phyloP scores from a whole-genome alignment of 2,888 invertebrate species.

The Plemyria rubiginata region DNA sequence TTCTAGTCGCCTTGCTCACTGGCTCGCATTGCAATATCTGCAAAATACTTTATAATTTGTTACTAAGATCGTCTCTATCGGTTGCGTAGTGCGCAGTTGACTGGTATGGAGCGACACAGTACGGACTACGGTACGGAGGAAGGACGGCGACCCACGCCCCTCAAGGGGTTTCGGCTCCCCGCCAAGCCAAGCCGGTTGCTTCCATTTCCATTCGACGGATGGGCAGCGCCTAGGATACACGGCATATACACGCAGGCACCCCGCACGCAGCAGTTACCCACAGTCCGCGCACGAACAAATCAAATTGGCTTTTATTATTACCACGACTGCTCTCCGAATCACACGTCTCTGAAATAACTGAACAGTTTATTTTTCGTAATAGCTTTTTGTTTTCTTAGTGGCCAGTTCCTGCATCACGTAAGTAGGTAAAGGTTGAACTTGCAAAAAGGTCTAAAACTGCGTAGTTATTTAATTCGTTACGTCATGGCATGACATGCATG shows the following conservation, averaged over 20 bases:
- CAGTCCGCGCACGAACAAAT: slow-evolving; percentile 20
- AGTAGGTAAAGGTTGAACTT: slow-evolving; percentile 20
- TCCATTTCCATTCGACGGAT: slow-evolving; percentile 51
- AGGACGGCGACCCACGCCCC: slow-evolving; percentile 62
- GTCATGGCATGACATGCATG: no score
- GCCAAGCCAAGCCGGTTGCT: slow-evolving; percentile 32
- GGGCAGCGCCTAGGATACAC: slow-evolving; percentile 41
- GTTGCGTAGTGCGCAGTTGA: slow-evolving; percentile 54
- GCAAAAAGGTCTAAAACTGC: slow-evolving; percentile 4
- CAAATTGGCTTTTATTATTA: slow-evolving; percentile 21
- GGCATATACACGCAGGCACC: slow-evolving; percentile 31
- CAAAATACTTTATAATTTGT: slow-evolving; percentile 52
- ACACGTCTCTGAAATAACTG: slow-evolving; percentile 29
- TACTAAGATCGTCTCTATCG: slow-evolving; percentile 56
- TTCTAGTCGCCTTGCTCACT: slow-evolving; percentile 55
- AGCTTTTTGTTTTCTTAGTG: slow-evolving; percentile 27
- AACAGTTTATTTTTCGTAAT: slow-evolving; percentile 24
- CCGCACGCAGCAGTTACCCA: slow-evolving; percentile 7
- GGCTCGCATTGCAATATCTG: slow-evolving; percentile 54
- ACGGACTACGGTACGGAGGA: slow-evolving; percentile 24
- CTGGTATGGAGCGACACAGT: slow-evolving; percentile 21
- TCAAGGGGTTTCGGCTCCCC: slow-evolving; percentile 48
- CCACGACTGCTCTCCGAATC: slow-evolving; percentile 17
- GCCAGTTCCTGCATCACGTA: slow-evolving; percentile 16
- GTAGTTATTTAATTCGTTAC: not conserved